phyloP scores from a whole-genome alignment of 2,888 invertebrate species.

The Cheilosia pagana region DNA sequence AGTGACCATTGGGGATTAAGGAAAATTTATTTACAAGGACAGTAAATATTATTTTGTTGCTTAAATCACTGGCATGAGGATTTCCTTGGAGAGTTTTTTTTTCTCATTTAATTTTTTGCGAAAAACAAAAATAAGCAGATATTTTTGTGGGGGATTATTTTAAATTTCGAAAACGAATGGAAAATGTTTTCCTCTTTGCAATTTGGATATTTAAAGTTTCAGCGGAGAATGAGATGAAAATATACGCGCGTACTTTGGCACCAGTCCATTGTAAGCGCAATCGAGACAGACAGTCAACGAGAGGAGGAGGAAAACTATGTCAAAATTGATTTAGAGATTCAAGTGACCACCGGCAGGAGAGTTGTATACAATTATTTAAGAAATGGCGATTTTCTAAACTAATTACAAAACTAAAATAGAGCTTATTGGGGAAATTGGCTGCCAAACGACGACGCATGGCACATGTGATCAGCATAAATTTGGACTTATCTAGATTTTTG shows the following conservation, averaged over 20 bases:
- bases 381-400: background rate
- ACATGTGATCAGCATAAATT: constrained; percentile 28
- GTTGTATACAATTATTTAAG: background rate
- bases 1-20: constrained; percentile 13
- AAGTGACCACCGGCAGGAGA: background rate
- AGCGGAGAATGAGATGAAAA: too few species aligned
- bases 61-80: constrained; percentile 12
- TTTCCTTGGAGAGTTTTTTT: constrained; percentile 13
- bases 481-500: background rate
- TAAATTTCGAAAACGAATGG: background rate
- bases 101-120: constrained; percentile 14
- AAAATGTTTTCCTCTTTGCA: background rate
- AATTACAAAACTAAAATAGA: background rate
- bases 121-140: background rate
- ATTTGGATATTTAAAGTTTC: background rate
- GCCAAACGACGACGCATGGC: background rate
- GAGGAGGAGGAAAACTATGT: background rate
- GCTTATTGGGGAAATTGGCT: background rate
- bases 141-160: background rate
- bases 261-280: constrained; percentile 29
- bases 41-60: constrained; percentile 17
- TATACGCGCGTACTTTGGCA: constrained; percentile 38
- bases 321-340: constrained; percentile 43
- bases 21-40: constrained; percentile 33
- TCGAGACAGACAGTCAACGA: too few species aligned